These are phyloP conservation scores for Sepioteuthis lessoniana DNA, from an alignment of 2,888 invertebrate genomes.

Conservation along the genomic window DNA sequence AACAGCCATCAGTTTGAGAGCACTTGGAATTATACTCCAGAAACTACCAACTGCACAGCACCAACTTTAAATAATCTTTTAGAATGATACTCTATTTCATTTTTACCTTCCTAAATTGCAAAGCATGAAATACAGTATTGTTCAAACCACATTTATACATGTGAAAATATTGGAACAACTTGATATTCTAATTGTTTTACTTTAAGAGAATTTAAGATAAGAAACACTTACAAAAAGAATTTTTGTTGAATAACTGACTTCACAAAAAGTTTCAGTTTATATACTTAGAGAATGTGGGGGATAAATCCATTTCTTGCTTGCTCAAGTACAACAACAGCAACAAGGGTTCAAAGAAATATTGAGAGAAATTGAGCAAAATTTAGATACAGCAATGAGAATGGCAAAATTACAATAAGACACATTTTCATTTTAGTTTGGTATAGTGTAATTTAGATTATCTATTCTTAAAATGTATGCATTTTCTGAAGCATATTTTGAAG, in stretches of 20 bases:
- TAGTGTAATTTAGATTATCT: background rate
- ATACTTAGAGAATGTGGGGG: background rate
- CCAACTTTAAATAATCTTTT: conserved; percentile 11
- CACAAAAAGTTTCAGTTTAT: background rate
- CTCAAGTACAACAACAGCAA: conserved; percentile 11
- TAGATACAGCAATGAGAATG: background rate
- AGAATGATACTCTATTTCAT: background rate
- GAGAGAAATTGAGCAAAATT: background rate
- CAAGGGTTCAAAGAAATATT: background rate
- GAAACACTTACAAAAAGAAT: background rate
- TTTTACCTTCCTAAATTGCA: background rate
- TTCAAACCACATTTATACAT: background rate
- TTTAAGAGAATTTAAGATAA: background rate
- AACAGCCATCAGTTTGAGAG: background rate
- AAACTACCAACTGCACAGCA: conserved; percentile 33
- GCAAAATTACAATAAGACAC: background rate
- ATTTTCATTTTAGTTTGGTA: too few relatives aligned
- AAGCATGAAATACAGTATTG: background rate
- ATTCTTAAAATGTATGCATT: background rate
- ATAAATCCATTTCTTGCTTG: background rate
- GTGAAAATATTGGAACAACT: background rate
- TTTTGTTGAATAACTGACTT: background rate
- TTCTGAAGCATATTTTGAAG: background rate
- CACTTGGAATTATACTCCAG: background rate
- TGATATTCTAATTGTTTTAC: background rate